Evolutionary conservation across 2,888 invertebrate genomes (phyloP).

Genomic region (Embidobia sp.): DNA sequence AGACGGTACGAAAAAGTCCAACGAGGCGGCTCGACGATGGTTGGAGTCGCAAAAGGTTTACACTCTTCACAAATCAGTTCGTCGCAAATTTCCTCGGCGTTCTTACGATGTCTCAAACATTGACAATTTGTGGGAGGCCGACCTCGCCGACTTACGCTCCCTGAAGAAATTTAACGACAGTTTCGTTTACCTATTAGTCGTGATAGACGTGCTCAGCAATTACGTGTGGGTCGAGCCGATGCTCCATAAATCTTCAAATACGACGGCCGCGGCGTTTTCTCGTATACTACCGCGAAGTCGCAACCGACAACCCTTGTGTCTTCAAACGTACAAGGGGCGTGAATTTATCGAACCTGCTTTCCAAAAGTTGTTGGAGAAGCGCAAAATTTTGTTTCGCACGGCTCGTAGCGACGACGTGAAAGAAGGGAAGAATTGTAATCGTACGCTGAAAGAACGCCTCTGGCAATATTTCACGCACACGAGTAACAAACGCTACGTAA

Average conservation of each 20-base stretch:
- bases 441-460: conserved; percentile 47
- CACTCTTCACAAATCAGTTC: conserved; percentile 38
- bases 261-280: conserved; percentile 58
- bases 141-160: conserved; percentile 29
- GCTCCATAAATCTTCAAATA: too few species aligned
- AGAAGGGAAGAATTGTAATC: conserved; percentile 13
- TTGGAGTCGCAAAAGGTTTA: conserved; percentile 49
- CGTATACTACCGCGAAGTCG: not conserved
- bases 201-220: conserved; percentile 55
- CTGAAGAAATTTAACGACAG: conserved; percentile 45
- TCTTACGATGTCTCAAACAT: conserved; percentile 53
- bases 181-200: conserved; percentile 38
- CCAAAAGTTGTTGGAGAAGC: not conserved
- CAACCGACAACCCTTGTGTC: conserved; percentile 10
- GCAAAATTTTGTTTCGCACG: not conserved
- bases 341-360: conserved; percentile 56
- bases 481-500: conserved; percentile 60
- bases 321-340: conserved; percentile 67
- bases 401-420: not conserved
- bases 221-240: conserved; percentile 65
- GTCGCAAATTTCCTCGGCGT: conserved; percentile 44
- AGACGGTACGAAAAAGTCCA: not conserved
- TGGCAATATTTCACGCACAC: conserved; percentile 56
- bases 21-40: not conserved
- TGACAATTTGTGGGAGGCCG: conserved; percentile 60